These are phyloP conservation scores for Mya arenaria DNA, from an alignment of 1,140 invertebrate genomes.

Conservation along the genomic window DNA sequence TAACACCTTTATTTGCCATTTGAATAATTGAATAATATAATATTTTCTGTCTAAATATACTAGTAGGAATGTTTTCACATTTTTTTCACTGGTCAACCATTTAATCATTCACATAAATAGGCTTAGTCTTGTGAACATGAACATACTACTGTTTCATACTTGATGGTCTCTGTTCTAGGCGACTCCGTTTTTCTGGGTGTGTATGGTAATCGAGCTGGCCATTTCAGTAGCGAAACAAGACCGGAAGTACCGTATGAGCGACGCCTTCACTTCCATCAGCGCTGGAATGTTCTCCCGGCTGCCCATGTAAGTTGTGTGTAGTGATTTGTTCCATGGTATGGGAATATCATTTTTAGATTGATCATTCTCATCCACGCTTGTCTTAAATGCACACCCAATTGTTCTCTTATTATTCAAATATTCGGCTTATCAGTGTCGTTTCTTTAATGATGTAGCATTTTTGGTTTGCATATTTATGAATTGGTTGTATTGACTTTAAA, in stretches of 20 bases:
- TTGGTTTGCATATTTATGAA: too few relatives aligned
- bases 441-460: too few relatives aligned
- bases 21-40: too few relatives aligned
- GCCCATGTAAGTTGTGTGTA: conserved; percentile 84
- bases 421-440: background rate
- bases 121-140: too few relatives aligned
- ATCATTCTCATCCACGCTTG: background rate
- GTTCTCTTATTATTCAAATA: background rate
- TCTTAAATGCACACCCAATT: background rate
- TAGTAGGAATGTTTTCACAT: too few relatives aligned
- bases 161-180: conserved; percentile 85
- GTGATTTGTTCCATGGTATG: background rate
- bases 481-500: too few relatives aligned
- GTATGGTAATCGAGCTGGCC: conserved; percentile 88
- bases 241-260: conserved; percentile 84
- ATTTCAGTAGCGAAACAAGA: conserved; percentile 86
- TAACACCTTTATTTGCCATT: too few relatives aligned
- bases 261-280: conserved; percentile 89
- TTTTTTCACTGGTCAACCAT: too few relatives aligned
- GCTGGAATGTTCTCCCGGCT: conserved; percentile 89
- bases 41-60: too few relatives aligned
- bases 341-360: too few relatives aligned
- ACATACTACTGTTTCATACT: too few relatives aligned
- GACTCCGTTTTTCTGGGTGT: conserved; percentile 88
- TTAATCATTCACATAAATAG: too few relatives aligned